Evolutionary conservation across 2,797 vertebrate species (phyloP).

Genomic region (Acanthurus tractus): DNA sequence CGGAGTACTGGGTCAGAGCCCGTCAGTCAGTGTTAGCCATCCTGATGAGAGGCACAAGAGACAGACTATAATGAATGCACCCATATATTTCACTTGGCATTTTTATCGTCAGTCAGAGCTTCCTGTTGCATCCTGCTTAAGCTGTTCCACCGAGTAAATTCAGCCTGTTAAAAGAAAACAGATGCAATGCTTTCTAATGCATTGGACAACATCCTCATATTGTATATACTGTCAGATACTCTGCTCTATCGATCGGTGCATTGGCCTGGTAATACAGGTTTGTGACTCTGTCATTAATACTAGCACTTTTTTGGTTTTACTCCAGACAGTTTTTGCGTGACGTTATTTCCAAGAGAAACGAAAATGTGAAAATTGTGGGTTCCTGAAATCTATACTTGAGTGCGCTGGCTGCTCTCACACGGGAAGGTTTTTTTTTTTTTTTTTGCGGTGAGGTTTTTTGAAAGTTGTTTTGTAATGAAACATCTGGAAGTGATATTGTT

Average conservation of each 20-base stretch:
- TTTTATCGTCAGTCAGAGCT: constrained; percentile 51
- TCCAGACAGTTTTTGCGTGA: constrained; percentile 44
- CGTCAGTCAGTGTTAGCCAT: constrained; percentile 81
- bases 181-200: constrained; percentile 29
- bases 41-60: constrained; percentile 88
- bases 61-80: constrained; percentile 88
- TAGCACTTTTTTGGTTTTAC: constrained; percentile 25
- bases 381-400: constrained; percentile 63
- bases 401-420: constrained; percentile 61
- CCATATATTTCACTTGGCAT: constrained; percentile 69
- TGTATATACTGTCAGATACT: constrained; percentile 3
- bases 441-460: constrained; percentile 61
- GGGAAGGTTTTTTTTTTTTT: constrained; percentile 50
- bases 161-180: constrained; percentile 69
- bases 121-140: constrained; percentile 44
- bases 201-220: constrained; percentile 5
- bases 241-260: constrained; percentile 1
- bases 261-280: constrained; percentile 1
- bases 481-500: constrained; percentile 84
- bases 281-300: constrained; percentile 33
- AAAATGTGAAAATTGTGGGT: constrained; percentile 65
- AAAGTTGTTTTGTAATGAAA: constrained; percentile 80
- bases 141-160: constrained; percentile 14
- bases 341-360: constrained; percentile 53
- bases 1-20: constrained; percentile 88